Conservation (phyloP, 2,888 invertebrate species). For the Anagyrus pseudococci region DNA sequence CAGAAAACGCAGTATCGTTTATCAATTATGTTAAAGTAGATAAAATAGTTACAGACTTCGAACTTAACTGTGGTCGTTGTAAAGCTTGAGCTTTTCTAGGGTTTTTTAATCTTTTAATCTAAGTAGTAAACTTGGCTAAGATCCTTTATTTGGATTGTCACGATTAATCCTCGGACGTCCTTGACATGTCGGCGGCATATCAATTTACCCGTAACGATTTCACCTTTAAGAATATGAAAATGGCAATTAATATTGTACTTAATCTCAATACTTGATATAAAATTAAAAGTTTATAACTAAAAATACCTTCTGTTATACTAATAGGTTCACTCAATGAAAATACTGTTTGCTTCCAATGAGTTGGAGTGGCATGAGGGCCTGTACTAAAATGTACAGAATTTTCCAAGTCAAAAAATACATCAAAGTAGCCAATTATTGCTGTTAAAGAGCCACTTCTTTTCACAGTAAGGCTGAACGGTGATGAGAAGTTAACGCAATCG, state of each 20-base stretch:
- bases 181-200: constrained; percentile 75
- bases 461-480: constrained; percentile 73
- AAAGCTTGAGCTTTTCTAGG: not conserved
- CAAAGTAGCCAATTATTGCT: constrained; percentile 90
- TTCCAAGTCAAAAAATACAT: constrained; percentile 81
- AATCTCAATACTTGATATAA: not conserved
- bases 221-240: constrained; percentile 62
- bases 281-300: constrained; percentile 12
- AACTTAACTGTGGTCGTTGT: constrained; percentile 14
- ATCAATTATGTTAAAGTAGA: constrained; percentile 13
- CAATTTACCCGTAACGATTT: constrained; percentile 72
- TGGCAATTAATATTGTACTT: not conserved
- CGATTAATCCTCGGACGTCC: constrained; percentile 76
- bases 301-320: constrained; percentile 70
- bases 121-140: constrained; percentile 55
- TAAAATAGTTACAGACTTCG: constrained; percentile 6
- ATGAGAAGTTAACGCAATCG: constrained; percentile 75
- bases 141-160: constrained; percentile 69
- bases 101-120: constrained; percentile 46
- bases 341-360: constrained; percentile 96
- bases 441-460: constrained; percentile 74
- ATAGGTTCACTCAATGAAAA: constrained; percentile 82
- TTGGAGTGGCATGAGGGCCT: constrained; percentile 74
- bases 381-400: constrained; percentile 77
- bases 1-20: not conserved